Conservation (phyloP, 2,797 vertebrate genomes). For the Neosilurus mollespiculum region DNA sequence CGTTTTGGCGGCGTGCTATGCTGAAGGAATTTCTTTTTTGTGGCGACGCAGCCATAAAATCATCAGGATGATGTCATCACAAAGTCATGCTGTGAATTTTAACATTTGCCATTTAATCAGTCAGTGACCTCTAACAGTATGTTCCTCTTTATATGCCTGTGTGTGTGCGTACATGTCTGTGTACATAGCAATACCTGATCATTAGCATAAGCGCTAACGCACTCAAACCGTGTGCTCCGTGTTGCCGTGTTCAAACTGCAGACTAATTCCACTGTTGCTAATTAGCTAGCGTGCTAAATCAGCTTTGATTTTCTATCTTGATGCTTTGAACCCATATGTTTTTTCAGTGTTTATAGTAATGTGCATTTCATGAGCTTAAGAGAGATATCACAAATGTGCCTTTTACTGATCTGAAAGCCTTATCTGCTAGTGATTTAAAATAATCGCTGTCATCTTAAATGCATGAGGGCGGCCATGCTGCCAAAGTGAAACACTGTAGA, state of each 20-base stretch:
- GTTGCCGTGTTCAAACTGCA: too few species aligned
- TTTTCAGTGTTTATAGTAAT: conserved; percentile 18
- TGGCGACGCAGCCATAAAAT: background rate
- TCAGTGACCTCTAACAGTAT: background rate
- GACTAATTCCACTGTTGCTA: background rate
- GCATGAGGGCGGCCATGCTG: conserved; percentile 8
- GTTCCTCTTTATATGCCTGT: background rate
- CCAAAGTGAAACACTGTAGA: background rate
- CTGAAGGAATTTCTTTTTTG: background rate
- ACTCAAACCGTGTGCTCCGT: background rate
- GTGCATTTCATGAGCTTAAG: conserved; percentile 9
- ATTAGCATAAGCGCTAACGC: background rate
- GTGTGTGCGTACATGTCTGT: background rate
- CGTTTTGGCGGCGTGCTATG: background rate
- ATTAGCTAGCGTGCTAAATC: background rate
- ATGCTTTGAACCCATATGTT: background rate
- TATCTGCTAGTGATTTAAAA: conserved; percentile 3
- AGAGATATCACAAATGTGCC: background rate
- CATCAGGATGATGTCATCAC: background rate
- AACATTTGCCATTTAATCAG: background rate
- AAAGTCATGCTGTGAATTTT: conserved; percentile 12
- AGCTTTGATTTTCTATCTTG: conserved; percentile 6
- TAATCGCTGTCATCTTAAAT: conserved; percentile 2
- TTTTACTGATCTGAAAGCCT: background rate
- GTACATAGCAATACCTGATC: background rate